Conservation (phyloP, 1,140 invertebrate species). For the Mamestra configurata region DNA sequence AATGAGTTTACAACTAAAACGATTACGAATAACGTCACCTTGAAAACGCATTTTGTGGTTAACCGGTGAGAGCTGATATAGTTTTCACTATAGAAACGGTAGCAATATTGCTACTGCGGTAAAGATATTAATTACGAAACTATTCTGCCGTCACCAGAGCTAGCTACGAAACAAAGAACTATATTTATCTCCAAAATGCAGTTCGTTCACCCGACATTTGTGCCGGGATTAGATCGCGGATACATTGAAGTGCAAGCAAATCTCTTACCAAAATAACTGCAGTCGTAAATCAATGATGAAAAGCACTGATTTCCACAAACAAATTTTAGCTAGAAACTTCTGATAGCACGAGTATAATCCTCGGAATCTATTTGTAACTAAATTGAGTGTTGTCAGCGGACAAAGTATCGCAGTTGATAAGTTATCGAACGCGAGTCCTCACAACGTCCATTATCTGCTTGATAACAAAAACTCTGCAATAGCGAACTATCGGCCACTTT, state of each 20-base stretch:
- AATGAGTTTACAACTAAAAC: background rate
- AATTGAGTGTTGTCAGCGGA: slow-evolving; percentile 15
- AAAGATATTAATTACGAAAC: slow-evolving; percentile 19
- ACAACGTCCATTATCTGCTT: slow-evolving; percentile 33
- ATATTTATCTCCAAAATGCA: slow-evolving; percentile 39
- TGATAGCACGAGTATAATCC: slow-evolving; percentile 20
- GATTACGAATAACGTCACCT: background rate
- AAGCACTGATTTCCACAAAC: background rate
- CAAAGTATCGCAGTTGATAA: slow-evolving; percentile 30
- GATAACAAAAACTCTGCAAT: slow-evolving; percentile 42
- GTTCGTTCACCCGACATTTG: slow-evolving; percentile 34
- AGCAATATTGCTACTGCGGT: slow-evolving; percentile 5
- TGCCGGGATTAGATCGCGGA: background rate
- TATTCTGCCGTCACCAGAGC: background rate
- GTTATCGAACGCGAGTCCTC: slow-evolving; percentile 24
- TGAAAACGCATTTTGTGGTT: slow-evolving; percentile 17
- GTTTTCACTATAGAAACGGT: slow-evolving; percentile 12
- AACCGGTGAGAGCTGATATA: background rate
- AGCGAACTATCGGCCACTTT: slow-evolving; percentile 10
- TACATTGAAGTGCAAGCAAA: background rate
- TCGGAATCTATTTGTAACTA: slow-evolving; percentile 30
- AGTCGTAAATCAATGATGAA: background rate
- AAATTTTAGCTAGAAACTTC: slow-evolving; percentile 26
- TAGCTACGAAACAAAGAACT: slow-evolving; percentile 33
- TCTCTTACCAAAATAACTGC: slow-evolving; percentile 28